phyloP scores from a whole-genome alignment of 2,113 vertebrate genomes.

The Eublepharis macularius region DNA sequence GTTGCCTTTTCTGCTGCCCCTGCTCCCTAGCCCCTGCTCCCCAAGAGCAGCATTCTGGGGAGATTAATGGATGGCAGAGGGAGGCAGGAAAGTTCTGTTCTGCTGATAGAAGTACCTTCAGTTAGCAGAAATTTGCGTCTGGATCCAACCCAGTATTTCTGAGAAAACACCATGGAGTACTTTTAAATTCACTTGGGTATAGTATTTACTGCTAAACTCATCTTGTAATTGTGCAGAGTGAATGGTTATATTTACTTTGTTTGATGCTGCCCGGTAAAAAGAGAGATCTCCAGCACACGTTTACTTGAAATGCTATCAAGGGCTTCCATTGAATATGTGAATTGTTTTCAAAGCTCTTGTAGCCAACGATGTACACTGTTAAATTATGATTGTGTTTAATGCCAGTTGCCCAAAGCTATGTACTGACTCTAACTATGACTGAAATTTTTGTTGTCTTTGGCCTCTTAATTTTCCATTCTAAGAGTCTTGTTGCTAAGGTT shows the following conservation, averaged over 20 bases:
- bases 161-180: background rate
- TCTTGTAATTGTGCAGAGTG: background rate
- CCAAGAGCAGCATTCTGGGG: too few relatives aligned
- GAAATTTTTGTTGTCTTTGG: background rate
- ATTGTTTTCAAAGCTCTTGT: constrained; percentile 3
- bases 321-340: background rate
- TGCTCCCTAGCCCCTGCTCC: too few relatives aligned
- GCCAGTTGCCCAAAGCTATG: constrained; percentile 4
- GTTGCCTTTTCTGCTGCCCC: too few relatives aligned
- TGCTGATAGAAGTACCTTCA: too few relatives aligned
- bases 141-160: background rate
- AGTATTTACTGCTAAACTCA: background rate
- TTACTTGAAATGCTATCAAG: background rate
- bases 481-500: background rate
- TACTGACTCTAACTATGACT: background rate
- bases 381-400: constrained; percentile 14
- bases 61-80: too few relatives aligned
- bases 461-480: constrained; percentile 7
- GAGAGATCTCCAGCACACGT: background rate
- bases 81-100: too few relatives aligned
- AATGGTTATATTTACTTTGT: constrained; percentile 22
- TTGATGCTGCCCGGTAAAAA: background rate
- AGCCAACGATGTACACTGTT: background rate
- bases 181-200: background rate
- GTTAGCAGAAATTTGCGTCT: background rate